These are phyloP conservation scores for Neolamprologus fasciatus DNA, from an alignment of 2,113 vertebrate genomes.

Conservation along the genomic window DNA sequence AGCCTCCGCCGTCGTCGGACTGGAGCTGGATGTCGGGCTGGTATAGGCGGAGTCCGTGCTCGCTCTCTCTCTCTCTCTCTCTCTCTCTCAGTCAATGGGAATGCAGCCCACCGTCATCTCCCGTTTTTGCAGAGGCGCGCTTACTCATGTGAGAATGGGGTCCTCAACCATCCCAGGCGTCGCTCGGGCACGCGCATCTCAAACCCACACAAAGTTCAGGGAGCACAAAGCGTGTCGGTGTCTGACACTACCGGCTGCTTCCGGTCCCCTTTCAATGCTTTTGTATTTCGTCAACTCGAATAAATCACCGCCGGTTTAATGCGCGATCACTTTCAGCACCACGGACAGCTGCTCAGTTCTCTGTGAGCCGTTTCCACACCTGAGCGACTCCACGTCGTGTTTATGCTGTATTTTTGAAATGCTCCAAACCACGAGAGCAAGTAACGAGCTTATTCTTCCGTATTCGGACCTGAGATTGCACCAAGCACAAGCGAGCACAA, in stretches of 20 bases:
- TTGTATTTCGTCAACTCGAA: background rate
- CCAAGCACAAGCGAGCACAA: background rate
- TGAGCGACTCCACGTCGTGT: background rate
- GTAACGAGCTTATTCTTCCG: background rate
- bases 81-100: slow-evolving; percentile 45
- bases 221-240: background rate
- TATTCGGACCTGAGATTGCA: background rate
- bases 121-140: slow-evolving; percentile 22
- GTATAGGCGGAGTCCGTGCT: slow-evolving; percentile 67
- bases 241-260: background rate
- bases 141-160: slow-evolving; percentile 49
- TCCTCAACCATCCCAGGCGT: background rate
- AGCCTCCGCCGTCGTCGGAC: slow-evolving; percentile 36
- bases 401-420: background rate
- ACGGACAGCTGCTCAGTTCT: slow-evolving; percentile 29
- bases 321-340: slow-evolving; percentile 25
- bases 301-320: background rate
- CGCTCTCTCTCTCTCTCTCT: background rate
- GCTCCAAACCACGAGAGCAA: background rate
- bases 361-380: background rate
- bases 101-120: slow-evolving; percentile 28
- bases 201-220: background rate
- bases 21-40: slow-evolving; percentile 33
- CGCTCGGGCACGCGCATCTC: background rate
- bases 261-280: background rate